A percentile compares a stretch with the other conserved stretches of the same genome.
These are phyloP conservation scores for Bufo gargarizans DNA, from an alignment of 2,113 vertebrate species.

Conservation along the genomic window DNA sequence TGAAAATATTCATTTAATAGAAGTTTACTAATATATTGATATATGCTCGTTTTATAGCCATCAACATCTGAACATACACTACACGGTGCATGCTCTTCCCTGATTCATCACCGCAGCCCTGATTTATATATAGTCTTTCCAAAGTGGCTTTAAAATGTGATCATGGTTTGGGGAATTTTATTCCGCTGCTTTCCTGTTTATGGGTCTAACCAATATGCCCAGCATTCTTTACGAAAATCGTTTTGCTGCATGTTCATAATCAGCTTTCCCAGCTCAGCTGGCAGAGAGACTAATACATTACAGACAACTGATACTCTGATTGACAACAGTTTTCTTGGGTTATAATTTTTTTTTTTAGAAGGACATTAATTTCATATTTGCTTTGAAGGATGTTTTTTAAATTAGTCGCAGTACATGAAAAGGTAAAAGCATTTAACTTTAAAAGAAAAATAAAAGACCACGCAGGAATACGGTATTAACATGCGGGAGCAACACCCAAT, in stretches of 20 bases:
- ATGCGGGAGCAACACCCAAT: not conserved
- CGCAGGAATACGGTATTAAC: not conserved
- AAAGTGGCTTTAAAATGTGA: constrained; percentile 24
- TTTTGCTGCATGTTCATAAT: constrained; percentile 53
- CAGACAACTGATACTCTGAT: constrained; percentile 47
- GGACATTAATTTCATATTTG: constrained; percentile 48
- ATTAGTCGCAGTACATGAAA: constrained; percentile 26
- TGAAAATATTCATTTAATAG: too few species aligned
- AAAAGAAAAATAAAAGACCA: not conserved
- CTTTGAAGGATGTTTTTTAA: constrained; percentile 51
- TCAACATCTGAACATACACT: not conserved
- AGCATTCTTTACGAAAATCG: constrained; percentile 50
- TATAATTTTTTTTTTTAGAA: constrained; percentile 56
- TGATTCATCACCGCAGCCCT: not conserved
- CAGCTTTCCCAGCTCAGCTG: constrained; percentile 43
- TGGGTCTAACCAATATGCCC: constrained; percentile 45
- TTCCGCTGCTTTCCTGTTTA: constrained; percentile 45
- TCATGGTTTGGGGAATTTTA: constrained; percentile 45
- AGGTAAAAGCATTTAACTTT: constrained; percentile 21
- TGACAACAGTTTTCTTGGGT: constrained; percentile 51
- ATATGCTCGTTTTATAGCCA: not conserved
- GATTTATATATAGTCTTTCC: constrained; percentile 5
- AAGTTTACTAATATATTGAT: too few species aligned
- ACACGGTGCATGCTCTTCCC: not conserved
- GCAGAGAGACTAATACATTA: constrained; percentile 51